These are phyloP conservation scores for Girardinus metallicus DNA, from an alignment of 2,797 vertebrate species.

Conservation along the genomic window DNA sequence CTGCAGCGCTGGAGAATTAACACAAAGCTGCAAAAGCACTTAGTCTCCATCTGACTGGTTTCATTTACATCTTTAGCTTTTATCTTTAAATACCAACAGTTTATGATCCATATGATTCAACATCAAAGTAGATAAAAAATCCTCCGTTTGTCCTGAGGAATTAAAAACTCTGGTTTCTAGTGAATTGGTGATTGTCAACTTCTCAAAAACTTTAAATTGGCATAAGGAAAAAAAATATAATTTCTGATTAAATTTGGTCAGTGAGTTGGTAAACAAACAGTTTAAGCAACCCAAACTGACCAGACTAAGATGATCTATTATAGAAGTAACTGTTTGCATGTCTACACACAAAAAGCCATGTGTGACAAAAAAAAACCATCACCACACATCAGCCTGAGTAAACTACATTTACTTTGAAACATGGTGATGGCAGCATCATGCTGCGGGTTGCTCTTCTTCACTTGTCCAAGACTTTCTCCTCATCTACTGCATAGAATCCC, in stretches of 20 bases:
- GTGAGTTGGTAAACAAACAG: too few species aligned
- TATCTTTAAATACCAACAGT: not conserved
- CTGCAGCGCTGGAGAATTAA: conserved; percentile 39
- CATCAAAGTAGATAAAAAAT: not conserved
- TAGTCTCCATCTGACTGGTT: conserved; percentile 16
- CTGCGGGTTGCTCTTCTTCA: not conserved
- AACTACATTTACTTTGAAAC: not conserved
- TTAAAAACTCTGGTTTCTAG: not conserved
- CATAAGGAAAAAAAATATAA: not conserved
- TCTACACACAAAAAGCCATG: not conserved
- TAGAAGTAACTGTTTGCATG: not conserved
- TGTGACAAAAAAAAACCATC: not conserved
- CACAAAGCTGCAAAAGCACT: conserved; percentile 32
- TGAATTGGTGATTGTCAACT: not conserved
- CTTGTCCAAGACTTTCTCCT: not conserved
- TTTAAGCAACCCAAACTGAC: too few species aligned
- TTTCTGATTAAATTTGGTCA: not conserved
- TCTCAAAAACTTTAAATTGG: not conserved
- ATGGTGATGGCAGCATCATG: not conserved
- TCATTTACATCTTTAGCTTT: conserved; percentile 28
- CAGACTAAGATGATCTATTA: not conserved
- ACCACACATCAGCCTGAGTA: not conserved
- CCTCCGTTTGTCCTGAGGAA: not conserved
- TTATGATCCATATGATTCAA: conserved; percentile 5
- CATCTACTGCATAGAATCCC: not conserved